Base-by-base conservation (phyloP, 64 coral and sea anemone species). In the Montipora efflorescens region DNA sequence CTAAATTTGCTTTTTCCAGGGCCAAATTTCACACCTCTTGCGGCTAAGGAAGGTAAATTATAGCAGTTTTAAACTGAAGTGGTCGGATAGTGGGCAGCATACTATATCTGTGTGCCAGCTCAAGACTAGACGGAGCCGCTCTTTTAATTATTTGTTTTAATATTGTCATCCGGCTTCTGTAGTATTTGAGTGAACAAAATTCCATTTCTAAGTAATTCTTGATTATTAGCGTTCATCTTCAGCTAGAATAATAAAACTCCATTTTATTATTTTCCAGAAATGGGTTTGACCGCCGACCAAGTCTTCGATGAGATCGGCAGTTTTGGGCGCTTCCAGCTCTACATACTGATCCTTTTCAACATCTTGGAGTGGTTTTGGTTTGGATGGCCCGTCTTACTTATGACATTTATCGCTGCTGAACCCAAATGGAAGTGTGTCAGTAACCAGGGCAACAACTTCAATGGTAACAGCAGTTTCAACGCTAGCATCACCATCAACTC, bases 391-490 rank as follows among this genome's bases (percentile, higher is more conserved):
- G 90, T 92, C 8, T 47, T 92, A 23, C 23, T 95, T 8, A 95
- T 95, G 84, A 92, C 90, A 5, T 95, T 95, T 49, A 95, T 95
- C 46, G 90, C 94, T 7, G 94, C 89, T 11, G 94, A 95, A 59
- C 94, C 94, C 4, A 88, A 57, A 11, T 95, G 94, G 94, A 59
- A 64, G 15, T 95, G 94, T 20, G 68, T 88, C 2, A 25, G 74
- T 76, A 76, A n/a, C 47, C 76, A 19, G 7, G 76, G 47, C 46
- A 78, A 78, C 46, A n/a, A 5, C 16, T 18, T 68, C 14, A 68
- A 0, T 0, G 18, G 64, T n/a, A 77, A 13, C 15, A 47, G 75
- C 75, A 2, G 11, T 19, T 13, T 50, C 0, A 95, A 95, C 22
- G 81, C 76, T 76, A 78, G 76, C 18, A 5, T 7, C 13, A 25